Conservation (phyloP, 2,888 invertebrate species). For the Hyles lineata region DNA sequence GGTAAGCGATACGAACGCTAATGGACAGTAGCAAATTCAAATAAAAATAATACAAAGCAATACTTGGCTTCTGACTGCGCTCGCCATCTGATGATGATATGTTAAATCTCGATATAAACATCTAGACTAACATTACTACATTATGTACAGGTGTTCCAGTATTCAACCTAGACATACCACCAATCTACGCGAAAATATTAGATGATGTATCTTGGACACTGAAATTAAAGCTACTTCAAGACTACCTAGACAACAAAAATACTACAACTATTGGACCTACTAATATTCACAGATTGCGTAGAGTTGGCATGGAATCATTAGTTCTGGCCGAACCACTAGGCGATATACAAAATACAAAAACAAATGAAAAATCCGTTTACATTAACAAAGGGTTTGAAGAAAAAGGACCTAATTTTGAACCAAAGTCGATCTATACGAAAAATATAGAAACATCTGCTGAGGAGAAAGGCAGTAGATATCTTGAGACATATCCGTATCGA, state of each 20-base stretch:
- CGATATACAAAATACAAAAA: background rate
- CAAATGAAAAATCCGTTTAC: conserved; percentile 13
- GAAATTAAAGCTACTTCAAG: conserved; percentile 28
- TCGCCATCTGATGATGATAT: no score
- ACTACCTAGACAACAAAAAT: background rate
- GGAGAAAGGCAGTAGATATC: background rate
- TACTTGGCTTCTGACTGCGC: no score
- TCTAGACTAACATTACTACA: no score
- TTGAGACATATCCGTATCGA: background rate
- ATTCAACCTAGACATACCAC: background rate
- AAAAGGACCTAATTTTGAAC: background rate
- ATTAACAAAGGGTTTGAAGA: background rate
- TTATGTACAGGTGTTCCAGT: background rate
- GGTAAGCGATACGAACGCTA: no score
- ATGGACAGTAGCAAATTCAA: no score
- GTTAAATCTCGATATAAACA: no score
- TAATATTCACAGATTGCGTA: background rate
- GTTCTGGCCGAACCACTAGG: conserved; percentile 4
- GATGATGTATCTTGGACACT: conserved; percentile 30
- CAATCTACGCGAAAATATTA: conserved; percentile 21
- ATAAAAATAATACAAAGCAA: no score
- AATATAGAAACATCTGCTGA: no score
- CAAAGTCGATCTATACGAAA: no score
- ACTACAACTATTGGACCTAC: background rate
- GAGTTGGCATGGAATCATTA: conserved; percentile 26